These are phyloP conservation scores for Athene noctua DNA, from an alignment of 2,113 vertebrate genomes.

Conservation along the genomic window DNA sequence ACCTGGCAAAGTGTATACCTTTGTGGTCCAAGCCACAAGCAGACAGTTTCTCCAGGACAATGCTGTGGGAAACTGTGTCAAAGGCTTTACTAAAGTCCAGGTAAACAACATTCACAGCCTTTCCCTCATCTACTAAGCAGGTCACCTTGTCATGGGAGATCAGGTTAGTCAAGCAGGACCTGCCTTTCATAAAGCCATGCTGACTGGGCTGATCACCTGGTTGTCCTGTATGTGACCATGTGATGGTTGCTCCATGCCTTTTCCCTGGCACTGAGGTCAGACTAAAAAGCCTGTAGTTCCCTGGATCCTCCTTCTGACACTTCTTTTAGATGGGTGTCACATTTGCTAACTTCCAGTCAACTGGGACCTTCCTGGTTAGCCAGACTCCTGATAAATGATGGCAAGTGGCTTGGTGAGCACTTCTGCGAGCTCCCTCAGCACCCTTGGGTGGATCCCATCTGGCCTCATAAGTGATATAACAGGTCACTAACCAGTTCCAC, in stretches of 20 bases:
- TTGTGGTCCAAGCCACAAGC: no score
- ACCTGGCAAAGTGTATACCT: no score
- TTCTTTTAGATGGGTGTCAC: neutral
- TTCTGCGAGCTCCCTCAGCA: neutral
- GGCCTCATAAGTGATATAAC: neutral
- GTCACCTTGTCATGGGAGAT: no score
- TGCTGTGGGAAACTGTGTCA: no score
- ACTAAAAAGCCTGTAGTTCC: neutral
- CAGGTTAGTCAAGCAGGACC: no score
- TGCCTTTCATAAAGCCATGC: no score
- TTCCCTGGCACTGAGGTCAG: accelerated
- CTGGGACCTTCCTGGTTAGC: neutral
- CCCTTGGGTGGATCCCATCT: neutral
- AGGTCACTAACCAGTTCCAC: neutral
- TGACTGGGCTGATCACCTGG: no score
- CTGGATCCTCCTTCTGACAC: neutral
- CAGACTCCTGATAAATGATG: neutral
- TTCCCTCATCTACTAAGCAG: no score
- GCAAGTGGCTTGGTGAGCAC: neutral
- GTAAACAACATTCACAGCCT: no score
- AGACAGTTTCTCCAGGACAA: no score
- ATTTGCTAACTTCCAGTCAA: neutral
- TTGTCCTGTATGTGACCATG: no score
- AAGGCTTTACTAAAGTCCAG: no score
- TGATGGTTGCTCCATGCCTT: neutral